Base-by-base conservation (phyloP, 2,797 vertebrate species). In the Choloepus didactylus region DNA sequence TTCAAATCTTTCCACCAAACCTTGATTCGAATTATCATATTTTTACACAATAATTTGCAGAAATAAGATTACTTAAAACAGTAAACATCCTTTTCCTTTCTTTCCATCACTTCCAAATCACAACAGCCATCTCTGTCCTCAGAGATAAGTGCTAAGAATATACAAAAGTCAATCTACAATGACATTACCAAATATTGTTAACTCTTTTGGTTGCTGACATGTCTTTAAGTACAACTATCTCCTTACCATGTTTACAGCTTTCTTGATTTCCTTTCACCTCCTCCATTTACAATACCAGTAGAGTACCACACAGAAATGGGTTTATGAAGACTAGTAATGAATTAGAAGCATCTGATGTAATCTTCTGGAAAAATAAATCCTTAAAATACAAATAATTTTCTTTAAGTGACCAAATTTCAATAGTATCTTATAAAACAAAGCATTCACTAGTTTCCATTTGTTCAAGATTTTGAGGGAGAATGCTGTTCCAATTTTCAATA, bases 1-100 rank as follows among this genome's bases (percentile, higher is more conserved):
- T 72, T 97, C 81, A 93, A 96, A 96, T 81, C 73, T 85, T 82
- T 85, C 84, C 72, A 56, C 54, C n/a, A 83, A 95, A 76, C 21
- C 49, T 66, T 96, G 93, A 97, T 93, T 87, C 89, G 27, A 92
- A 96, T 96, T 95, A 96, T 79, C 93, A 88, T 97, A 95, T 93
- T 95, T 96, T 96, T n/a, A n/a, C n/a, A n/a, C n/a, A n/a, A n/a
- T n/a, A n/a, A n/a, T n/a, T n/a, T 90, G 38, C 59, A 92, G 49
- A 97, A 94, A 75, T 96, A 69, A 92, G 70, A 93, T 59, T 88
- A 82, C 38, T 90, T 89, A 94, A 90, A 87, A 91, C 87, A 81
- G 69, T 90, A 96, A 95, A 81, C 69, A 72, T 6, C 27, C 18
- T 19, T 60, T 95, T 84, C 66, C 46, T 80, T 90, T 76, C 38